phyloP scores from a whole-genome alignment of 2,113 vertebrate species.

The Pseudorasbora parva region DNA sequence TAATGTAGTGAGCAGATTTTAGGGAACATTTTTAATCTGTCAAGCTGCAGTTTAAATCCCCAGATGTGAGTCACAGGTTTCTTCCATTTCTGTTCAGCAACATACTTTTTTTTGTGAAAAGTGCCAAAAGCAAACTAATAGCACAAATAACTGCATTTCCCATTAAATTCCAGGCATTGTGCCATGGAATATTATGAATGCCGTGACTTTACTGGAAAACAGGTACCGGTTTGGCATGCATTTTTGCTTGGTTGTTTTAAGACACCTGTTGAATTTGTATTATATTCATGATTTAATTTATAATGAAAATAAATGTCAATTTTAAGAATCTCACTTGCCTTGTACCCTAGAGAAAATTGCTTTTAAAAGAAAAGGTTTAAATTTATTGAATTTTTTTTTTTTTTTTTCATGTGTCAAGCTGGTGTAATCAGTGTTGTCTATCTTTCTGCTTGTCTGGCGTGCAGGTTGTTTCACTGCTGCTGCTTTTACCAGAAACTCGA shows the following conservation, averaged over 20 bases:
- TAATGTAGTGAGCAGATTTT: neutral
- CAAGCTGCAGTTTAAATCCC: neutral
- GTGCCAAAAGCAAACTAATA: constrained; percentile 11
- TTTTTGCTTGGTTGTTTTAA: constrained; percentile 3
- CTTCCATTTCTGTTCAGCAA: neutral
- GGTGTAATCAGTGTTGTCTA: constrained; percentile 63
- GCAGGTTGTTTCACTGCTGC: constrained; percentile 54
- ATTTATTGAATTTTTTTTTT: constrained; percentile 57
- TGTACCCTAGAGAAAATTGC: constrained; percentile 38
- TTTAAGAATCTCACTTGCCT: neutral
- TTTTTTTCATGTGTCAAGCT: constrained; percentile 16
- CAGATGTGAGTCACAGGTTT: constrained; percentile 12
- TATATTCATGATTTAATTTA: constrained; percentile 14
- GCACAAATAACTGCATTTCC: neutral
- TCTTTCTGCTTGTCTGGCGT: constrained; percentile 54
- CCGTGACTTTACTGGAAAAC: neutral
- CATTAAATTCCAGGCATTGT: neutral
- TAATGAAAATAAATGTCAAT: constrained; percentile 21
- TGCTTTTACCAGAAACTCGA: constrained; percentile 54
- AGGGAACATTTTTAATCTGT: neutral
- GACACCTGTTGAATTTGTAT: constrained; percentile 7
- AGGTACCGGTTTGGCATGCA: neutral
- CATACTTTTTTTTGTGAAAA: neutral
- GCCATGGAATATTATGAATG: neutral
- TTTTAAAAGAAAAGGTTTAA: constrained; percentile 48